Percentiles rank a stretch among this genome's conserved stretches.
phyloP scores from a whole-genome alignment of 2,797 vertebrate species.

The Chaetodon trifasciatus region DNA sequence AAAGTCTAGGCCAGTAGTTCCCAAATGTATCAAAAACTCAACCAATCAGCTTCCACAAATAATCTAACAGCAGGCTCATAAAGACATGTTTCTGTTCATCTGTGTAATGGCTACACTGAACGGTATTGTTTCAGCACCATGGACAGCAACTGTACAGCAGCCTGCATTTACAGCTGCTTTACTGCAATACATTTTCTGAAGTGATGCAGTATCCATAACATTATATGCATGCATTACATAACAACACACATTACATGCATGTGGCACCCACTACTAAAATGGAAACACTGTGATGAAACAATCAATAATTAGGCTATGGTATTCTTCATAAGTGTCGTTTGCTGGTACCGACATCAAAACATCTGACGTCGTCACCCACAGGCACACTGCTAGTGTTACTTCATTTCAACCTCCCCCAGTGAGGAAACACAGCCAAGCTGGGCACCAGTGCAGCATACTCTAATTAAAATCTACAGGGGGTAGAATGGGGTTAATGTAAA shows the following conservation, averaged over 20 bases:
- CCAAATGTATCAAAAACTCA: neutral
- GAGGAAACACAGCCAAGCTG: slow-evolving; percentile 30
- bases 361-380: slow-evolving; percentile 52
- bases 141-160: slow-evolving; percentile 43
- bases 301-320: neutral
- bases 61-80: neutral
- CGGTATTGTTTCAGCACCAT: slow-evolving; percentile 60
- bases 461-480: slow-evolving; percentile 64
- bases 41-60: neutral
- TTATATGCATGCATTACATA: neutral
- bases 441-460: slow-evolving; percentile 37
- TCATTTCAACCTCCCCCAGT: slow-evolving; percentile 38
- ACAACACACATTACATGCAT: neutral
- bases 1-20: neutral
- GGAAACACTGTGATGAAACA: neutral
- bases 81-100: neutral
- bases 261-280: neutral
- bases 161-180: slow-evolving; percentile 3
- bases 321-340: neutral
- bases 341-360: slow-evolving; percentile 34
- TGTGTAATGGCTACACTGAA: neutral
- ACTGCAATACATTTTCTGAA: neutral
- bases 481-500: slow-evolving; percentile 49
- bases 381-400: slow-evolving; percentile 37
- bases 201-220: neutral